Conservation (phyloP, 2,888 invertebrate species). For the Strigamia transsilvanica region DNA sequence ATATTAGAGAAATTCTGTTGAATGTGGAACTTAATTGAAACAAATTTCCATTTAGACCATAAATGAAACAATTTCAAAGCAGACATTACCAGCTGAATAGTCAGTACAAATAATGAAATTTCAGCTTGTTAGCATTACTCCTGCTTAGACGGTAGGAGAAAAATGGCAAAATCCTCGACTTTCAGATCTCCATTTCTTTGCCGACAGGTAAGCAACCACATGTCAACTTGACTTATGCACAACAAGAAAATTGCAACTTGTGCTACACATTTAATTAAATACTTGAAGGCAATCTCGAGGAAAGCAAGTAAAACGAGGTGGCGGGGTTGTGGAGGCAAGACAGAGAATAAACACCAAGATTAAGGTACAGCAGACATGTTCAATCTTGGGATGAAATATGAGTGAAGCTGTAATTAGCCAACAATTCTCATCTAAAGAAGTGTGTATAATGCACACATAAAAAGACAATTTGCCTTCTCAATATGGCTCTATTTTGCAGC, state of each 20-base stretch:
- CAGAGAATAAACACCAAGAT: conserved; percentile 46
- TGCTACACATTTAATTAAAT: conserved; percentile 48
- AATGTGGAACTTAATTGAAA: conserved; percentile 15
- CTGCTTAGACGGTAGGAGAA: background rate
- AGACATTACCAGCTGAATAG: conserved; percentile 45
- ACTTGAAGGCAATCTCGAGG: conserved; percentile 48
- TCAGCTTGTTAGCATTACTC: conserved; percentile 31
- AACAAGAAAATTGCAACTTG: conserved; percentile 45
- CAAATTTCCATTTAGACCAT: conserved; percentile 43
- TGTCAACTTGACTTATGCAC: conserved; percentile 48
- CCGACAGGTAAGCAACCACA: conserved; percentile 38
- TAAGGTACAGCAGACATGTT: conserved; percentile 45
- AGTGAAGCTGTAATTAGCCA: conserved; percentile 46
- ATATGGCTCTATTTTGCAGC: conserved; percentile 31
- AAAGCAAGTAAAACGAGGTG: conserved; percentile 2
- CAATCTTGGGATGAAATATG: conserved; percentile 43
- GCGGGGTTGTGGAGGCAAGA: conserved; percentile 6
- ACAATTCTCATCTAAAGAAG: conserved; percentile 34
- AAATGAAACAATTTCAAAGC: conserved; percentile 1
- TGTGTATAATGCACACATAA: conserved; percentile 41
- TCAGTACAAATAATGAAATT: conserved; percentile 38
- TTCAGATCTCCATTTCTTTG: conserved; percentile 18
- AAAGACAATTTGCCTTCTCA: conserved; percentile 41
- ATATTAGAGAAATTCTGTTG: conserved; percentile 16
- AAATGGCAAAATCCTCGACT: background rate